A percentile compares a stretch with the other conserved stretches of the same genome.
phyloP scores from a whole-genome alignment of 2,113 vertebrate genomes.

The Numida meleagris region DNA sequence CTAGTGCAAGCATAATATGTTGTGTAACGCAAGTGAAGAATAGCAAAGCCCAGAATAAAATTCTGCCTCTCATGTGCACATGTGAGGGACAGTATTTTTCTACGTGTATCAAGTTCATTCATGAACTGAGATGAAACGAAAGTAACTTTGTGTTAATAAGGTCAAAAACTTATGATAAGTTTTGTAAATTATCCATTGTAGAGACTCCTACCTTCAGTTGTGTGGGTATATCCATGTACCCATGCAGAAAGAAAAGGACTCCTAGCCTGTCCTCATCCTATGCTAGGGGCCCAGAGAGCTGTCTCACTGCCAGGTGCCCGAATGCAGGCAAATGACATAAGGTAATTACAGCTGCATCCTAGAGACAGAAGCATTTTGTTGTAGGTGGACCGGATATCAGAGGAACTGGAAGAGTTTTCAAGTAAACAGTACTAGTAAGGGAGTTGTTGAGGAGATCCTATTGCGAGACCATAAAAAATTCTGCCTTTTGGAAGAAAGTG shows the following conservation, averaged over 20 bases:
- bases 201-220: not conserved
- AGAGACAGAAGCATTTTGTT: not conserved
- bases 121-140: conserved; percentile 54
- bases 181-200: not conserved
- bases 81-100: not conserved
- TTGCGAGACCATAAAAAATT: not conserved
- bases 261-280: fast-evolving
- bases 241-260: not conserved
- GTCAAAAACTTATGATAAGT: not conserved
- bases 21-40: not conserved
- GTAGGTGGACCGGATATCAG: not conserved
- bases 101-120: not conserved
- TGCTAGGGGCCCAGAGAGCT: not conserved
- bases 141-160: conserved; percentile 38
- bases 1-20: not conserved
- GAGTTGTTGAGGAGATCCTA: not conserved
- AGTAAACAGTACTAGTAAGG: not conserved
- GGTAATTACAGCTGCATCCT: not conserved
- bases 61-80: conserved; percentile 5
- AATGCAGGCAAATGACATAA: not conserved
- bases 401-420: not conserved
- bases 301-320: not conserved
- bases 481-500: not conserved
- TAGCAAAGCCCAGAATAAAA: not conserved
- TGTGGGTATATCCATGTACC: not conserved